Evolutionary conservation across 2,113 vertebrate species (phyloP).

Genomic region (Lasiurus cinereus): DNA sequence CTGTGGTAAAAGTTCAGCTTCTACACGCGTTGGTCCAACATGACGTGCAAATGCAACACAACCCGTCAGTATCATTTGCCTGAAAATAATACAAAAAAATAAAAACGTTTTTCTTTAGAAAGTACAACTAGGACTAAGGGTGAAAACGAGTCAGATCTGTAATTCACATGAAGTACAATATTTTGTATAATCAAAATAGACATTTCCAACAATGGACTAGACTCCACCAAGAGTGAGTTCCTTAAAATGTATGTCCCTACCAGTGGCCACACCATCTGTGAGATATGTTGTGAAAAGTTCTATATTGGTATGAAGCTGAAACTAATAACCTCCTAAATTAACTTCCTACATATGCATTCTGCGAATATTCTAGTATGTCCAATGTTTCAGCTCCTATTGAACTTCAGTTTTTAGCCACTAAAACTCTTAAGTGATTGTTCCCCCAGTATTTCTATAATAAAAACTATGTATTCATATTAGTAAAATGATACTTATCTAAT

Average conservation of each 20-base stretch:
- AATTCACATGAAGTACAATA: neutral
- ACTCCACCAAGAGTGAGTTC: neutral
- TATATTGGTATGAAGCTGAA: neutral
- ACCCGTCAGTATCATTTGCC: constrained; percentile 98
- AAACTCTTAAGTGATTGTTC: neutral
- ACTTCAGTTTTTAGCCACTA: neutral
- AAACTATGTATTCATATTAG: neutral
- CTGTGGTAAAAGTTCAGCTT: constrained; percentile 97
- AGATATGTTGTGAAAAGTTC: neutral
- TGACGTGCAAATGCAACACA: constrained; percentile 98
- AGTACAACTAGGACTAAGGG: neutral
- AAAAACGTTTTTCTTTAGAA: neutral
- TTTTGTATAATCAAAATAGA: neutral
- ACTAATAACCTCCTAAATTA: neutral
- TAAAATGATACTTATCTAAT: neutral
- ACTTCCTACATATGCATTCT: neutral
- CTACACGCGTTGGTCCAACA: constrained; percentile 97
- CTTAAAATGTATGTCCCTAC: neutral
- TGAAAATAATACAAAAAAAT: constrained; percentile 81
- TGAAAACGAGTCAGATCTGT: neutral
- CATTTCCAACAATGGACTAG: neutral
- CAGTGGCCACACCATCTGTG: neutral
- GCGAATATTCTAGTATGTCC: neutral
- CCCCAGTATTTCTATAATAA: neutral
- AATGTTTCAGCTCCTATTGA: neutral